A percentile compares a stretch with the other conserved stretches of the same genome.
These are phyloP conservation scores for Loriculus beryllinus DNA, from an alignment of 2,797 vertebrate species.

Conservation along the genomic window DNA sequence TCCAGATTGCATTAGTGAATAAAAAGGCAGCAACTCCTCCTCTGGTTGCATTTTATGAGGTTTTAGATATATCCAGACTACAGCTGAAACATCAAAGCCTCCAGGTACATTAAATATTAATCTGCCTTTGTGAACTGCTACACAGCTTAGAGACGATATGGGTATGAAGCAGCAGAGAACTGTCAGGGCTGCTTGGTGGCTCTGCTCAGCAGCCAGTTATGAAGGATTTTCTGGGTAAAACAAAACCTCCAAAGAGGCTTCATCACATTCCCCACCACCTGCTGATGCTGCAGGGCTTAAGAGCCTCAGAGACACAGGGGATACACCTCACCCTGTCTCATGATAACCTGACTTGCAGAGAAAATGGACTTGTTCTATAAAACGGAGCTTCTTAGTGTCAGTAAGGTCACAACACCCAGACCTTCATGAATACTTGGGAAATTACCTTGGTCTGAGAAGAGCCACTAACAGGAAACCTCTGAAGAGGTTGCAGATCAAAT, in stretches of 20 bases:
- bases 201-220: not conserved
- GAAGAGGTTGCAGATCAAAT: not conserved
- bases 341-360: not conserved
- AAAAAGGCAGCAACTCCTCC: not conserved
- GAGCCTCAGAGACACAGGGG: not conserved
- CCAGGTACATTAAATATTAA: slow-evolving; percentile 39
- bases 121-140: not conserved
- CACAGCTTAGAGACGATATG: not conserved
- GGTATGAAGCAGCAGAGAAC: not conserved
- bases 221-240: not conserved
- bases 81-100: slow-evolving; percentile 25
- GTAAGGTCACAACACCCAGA: not conserved
- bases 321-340: not conserved
- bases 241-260: not conserved
- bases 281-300: not conserved
- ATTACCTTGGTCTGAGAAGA: not conserved
- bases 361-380: not conserved
- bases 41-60: not conserved
- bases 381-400: not conserved
- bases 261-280: not conserved
- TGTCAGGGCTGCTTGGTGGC: not conserved
- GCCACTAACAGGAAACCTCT: not conserved
- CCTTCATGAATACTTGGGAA: not conserved
- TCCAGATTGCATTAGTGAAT: not conserved
- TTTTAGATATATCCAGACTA: not conserved